Evolutionary conservation across 2,113 vertebrate species (phyloP).

Genomic region (Podilymbus podiceps): DNA sequence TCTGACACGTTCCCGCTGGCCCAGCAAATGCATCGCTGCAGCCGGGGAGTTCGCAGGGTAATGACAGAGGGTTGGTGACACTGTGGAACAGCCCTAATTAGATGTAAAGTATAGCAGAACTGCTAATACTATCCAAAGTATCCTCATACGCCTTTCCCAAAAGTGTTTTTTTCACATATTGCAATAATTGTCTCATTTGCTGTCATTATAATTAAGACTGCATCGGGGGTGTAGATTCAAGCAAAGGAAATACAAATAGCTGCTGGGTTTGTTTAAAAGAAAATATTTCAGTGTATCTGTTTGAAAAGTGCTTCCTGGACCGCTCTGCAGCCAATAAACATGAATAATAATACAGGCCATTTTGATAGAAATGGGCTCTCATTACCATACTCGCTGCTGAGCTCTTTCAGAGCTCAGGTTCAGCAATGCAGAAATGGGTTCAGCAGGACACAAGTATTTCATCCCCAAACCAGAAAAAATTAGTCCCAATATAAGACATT

Average conservation of each 20-base stretch:
- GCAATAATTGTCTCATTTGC: slow-evolving; percentile 19
- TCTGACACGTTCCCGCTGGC: slow-evolving; percentile 70
- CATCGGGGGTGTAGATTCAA: slow-evolving; percentile 2
- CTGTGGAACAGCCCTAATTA: slow-evolving; percentile 75
- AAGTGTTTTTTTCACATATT: slow-evolving; percentile 2
- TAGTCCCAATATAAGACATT: neutral
- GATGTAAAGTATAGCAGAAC: slow-evolving; percentile 24
- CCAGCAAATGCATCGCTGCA: slow-evolving; percentile 52
- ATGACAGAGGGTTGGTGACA: slow-evolving; percentile 75
- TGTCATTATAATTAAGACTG: slow-evolving; percentile 42
- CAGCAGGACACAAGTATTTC: slow-evolving; percentile 30
- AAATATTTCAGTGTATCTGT: slow-evolving; percentile 46
- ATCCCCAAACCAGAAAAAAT: neutral
- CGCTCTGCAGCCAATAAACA: slow-evolving; percentile 60
- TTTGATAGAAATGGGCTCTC: slow-evolving; percentile 54
- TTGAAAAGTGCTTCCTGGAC: slow-evolving; percentile 55
- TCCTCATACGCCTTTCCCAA: neutral
- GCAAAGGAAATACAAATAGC: slow-evolving; percentile 42
- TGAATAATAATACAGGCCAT: slow-evolving; percentile 61
- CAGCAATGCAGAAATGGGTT: slow-evolving; percentile 14
- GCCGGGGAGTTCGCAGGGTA: slow-evolving; percentile 60
- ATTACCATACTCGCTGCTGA: slow-evolving; percentile 44
- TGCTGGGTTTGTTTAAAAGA: slow-evolving; percentile 38
- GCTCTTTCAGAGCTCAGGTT: neutral
- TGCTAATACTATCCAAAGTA: neutral